A percentile compares a stretch with the other conserved stretches of the same genome.
Conservation (phyloP, 2,113 vertebrate species). For the Eira barbara region DNA sequence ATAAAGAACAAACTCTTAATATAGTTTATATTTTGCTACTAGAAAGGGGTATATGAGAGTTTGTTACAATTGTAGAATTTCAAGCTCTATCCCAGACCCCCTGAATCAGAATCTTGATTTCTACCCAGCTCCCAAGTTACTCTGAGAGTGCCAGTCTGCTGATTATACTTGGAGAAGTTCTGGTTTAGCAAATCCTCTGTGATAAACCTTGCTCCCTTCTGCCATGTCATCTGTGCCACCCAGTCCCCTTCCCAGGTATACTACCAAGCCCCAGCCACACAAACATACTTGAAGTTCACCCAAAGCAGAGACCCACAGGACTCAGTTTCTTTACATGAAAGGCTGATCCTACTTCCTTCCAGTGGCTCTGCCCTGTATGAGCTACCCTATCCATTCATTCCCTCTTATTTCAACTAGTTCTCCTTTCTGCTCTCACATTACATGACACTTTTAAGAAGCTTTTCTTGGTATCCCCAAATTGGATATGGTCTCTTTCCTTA, state of each 20-base stretch:
- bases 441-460: not conserved
- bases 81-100: rapidly evolving
- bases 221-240: not conserved
- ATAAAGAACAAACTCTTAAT: not conserved
- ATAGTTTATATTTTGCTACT: not conserved
- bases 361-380: not conserved
- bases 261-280: not conserved
- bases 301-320: not conserved
- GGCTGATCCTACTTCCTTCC: not conserved
- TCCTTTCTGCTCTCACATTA: not conserved
- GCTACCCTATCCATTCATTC: not conserved
- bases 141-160: not conserved
- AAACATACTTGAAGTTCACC: not conserved
- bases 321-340: not conserved
- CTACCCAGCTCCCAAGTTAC: not conserved
- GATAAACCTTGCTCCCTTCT: not conserved
- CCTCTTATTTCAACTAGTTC: not conserved
- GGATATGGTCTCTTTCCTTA: not conserved
- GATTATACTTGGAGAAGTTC: not conserved
- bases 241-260: rapidly evolving
- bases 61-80: not conserved
- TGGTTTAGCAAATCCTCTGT: not conserved
- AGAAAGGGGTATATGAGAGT: not conserved
- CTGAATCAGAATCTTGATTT: not conserved
- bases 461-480: not conserved